Percentiles rank a stretch among this genome's conserved stretches.
Conservation (phyloP, 2,797 vertebrate genomes). For the Mastacembelus armatus region DNA sequence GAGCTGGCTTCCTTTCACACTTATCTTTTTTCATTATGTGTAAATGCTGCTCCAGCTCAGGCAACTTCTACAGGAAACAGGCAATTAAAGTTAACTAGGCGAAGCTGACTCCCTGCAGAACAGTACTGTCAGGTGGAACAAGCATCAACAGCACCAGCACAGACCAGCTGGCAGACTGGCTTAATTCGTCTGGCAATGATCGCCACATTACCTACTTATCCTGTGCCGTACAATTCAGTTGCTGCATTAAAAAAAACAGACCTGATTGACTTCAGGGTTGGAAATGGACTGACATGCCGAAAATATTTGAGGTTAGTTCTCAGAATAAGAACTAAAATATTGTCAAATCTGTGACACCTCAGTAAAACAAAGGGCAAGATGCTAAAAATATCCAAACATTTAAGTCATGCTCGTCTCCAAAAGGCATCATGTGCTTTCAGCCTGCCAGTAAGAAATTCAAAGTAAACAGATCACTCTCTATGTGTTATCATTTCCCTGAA, state of each 20-base stretch:
- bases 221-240: slow-evolving; percentile 46
- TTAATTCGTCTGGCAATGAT: slow-evolving; percentile 72
- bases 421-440: slow-evolving; percentile 12
- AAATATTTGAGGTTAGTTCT: slow-evolving; percentile 11
- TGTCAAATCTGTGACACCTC: slow-evolving; percentile 16
- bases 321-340: slow-evolving; percentile 3
- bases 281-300: not conserved
- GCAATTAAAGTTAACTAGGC: slow-evolving; percentile 85
- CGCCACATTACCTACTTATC: slow-evolving; percentile 58
- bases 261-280: slow-evolving; percentile 12
- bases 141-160: slow-evolving; percentile 73
- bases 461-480: slow-evolving; percentile 23
- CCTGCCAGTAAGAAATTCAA: slow-evolving; percentile 31
- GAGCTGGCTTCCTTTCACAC: slow-evolving; percentile 80
- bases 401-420: slow-evolving; percentile 31
- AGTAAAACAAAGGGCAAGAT: slow-evolving; percentile 15
- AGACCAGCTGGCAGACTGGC: slow-evolving; percentile 72
- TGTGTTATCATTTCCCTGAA: slow-evolving; percentile 25
- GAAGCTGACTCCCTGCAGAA: slow-evolving; percentile 77
- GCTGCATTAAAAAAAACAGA: slow-evolving; percentile 29
- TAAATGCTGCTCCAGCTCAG: slow-evolving; percentile 75
- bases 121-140: slow-evolving; percentile 78
- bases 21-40: slow-evolving; percentile 83
- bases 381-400: slow-evolving; percentile 36
- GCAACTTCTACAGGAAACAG: slow-evolving; percentile 81